Percentiles rank a stretch among this genome's conserved stretches.
phyloP scores from a whole-genome alignment of 2,888 invertebrate genomes.

The Drosophila leonis region DNA sequence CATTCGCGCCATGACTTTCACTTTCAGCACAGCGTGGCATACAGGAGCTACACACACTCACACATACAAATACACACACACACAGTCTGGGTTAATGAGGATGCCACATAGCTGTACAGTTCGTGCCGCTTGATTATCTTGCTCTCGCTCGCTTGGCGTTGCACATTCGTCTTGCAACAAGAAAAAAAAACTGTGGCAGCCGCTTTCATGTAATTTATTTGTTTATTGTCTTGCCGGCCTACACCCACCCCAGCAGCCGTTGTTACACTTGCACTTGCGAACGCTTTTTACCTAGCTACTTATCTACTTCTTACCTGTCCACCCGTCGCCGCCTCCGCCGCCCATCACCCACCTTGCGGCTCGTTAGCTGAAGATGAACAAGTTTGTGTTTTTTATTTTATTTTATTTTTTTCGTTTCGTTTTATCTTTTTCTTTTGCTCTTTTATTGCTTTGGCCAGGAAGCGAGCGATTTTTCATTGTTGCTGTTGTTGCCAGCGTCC shows the following conservation, averaged over 20 bases:
- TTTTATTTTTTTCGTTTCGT: slow-evolving; percentile 28
- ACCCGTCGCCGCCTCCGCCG: slow-evolving; percentile 24
- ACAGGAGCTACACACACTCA: slow-evolving; percentile 37
- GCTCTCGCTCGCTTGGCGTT: slow-evolving; percentile 29
- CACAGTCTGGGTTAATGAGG: slow-evolving; percentile 71
- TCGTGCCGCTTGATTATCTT: slow-evolving; percentile 80
- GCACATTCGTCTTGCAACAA: slow-evolving; percentile 54
- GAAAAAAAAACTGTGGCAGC: slow-evolving; percentile 69
- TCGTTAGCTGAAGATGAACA: slow-evolving; percentile 78
- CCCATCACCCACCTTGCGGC: slow-evolving; percentile 34
- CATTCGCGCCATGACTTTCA: slow-evolving; percentile 73
- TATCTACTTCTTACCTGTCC: slow-evolving; percentile 42
- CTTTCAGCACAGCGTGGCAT: slow-evolving; percentile 51
- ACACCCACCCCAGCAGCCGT: slow-evolving; percentile 60
- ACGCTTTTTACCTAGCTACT: slow-evolving; percentile 31
- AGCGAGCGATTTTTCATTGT: slow-evolving; percentile 77
- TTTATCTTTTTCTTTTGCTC: slow-evolving; percentile 18
- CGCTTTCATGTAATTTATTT: slow-evolving; percentile 79
- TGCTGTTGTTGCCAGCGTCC: slow-evolving; percentile 9
- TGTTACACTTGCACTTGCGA: slow-evolving; percentile 81
- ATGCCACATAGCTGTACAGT: slow-evolving; percentile 78
- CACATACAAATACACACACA: slow-evolving; percentile 1
- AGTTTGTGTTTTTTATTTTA: slow-evolving; percentile 60
- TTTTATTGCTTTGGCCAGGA: slow-evolving; percentile 63
- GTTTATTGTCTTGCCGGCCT: slow-evolving; percentile 74